A percentile compares a stretch with the other conserved stretches of the same genome.
Conservation (phyloP, 2,113 vertebrate species). For the Salvelinus sp. region DNA sequence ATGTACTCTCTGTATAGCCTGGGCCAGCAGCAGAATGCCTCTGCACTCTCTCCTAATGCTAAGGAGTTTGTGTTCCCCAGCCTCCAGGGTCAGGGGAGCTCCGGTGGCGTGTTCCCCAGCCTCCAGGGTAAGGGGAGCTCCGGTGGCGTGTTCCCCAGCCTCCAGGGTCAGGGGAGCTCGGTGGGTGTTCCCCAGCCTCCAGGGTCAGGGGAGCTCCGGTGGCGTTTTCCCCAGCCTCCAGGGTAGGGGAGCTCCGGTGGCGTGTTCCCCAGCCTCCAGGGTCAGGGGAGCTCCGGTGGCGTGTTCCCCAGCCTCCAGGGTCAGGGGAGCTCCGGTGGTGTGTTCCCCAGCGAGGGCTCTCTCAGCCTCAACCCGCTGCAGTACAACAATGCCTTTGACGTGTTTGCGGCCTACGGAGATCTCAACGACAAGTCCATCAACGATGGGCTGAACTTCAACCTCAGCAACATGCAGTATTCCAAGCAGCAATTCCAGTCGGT, state of each 20-base stretch:
- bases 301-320: too few species aligned
- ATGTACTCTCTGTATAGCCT: conserved; percentile 96
- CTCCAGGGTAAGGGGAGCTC: too few species aligned
- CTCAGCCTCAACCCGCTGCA: conserved; percentile 80
- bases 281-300: too few species aligned
- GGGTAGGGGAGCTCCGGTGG: conserved; percentile 81
- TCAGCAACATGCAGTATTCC: conserved; percentile 99
- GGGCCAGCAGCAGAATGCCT: conserved; percentile 88
- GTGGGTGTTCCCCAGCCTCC: too few species aligned
- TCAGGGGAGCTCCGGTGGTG: conserved; percentile 17
- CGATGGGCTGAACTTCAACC: conserved; percentile 97
- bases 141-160: too few species aligned
- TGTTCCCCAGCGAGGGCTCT: conserved; percentile 88
- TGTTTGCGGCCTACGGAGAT: conserved; percentile 94
- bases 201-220: too few species aligned
- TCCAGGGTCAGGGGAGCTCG: too few species aligned
- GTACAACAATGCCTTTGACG: conserved; percentile 96
- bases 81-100: too few species aligned
- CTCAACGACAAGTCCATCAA: conserved; percentile 97
- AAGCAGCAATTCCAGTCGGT: conserved; percentile 99
- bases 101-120: conserved; percentile 42
- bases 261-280: conserved; percentile 72
- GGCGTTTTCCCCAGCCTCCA: conserved; percentile 65
- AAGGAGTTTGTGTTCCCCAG: conserved; percentile 98
- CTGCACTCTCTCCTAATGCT: conserved; percentile 95